Conservation (phyloP, 2,113 vertebrate species). For the Sylvia atricapilla region DNA sequence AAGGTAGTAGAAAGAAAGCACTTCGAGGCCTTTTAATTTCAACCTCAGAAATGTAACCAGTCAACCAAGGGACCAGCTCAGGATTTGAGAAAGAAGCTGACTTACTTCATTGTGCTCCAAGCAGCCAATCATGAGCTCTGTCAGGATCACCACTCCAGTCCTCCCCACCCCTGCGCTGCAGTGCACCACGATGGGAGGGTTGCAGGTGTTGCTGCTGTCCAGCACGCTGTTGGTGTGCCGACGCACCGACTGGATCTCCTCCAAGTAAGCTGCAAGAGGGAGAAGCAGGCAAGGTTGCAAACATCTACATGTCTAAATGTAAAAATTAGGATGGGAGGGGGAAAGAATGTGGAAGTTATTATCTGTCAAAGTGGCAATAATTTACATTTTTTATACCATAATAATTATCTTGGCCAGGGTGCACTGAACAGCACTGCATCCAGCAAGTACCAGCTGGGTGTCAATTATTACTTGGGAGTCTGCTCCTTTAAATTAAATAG, state of each 20-base stretch:
- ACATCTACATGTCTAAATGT: neutral
- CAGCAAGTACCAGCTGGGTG: slow-evolving; percentile 69
- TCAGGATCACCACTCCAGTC: slow-evolving; percentile 89
- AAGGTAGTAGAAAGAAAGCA: neutral
- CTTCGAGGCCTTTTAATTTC: neutral
- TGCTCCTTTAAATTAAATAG: slow-evolving; percentile 73
- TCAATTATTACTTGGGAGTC: slow-evolving; percentile 64
- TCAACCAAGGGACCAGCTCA: neutral
- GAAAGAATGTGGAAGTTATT: neutral
- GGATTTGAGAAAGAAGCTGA: neutral
- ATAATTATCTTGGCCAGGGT: slow-evolving; percentile 64
- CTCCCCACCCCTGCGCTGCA: slow-evolving; percentile 91
- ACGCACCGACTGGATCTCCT: slow-evolving; percentile 93
- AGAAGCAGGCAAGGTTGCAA: neutral
- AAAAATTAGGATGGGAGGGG: neutral
- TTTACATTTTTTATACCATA: slow-evolving; percentile 48
- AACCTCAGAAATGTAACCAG: neutral
- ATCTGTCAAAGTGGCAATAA: slow-evolving; percentile 21
- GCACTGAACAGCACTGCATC: slow-evolving; percentile 19
- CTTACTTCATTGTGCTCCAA: slow-evolving; percentile 92
- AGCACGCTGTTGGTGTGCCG: slow-evolving; percentile 93
- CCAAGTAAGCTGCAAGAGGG: slow-evolving; percentile 83
- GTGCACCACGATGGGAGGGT: slow-evolving; percentile 90
- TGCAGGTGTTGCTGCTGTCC: slow-evolving; percentile 82
- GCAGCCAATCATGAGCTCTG: slow-evolving; percentile 93